These are phyloP conservation scores for Escarpia spicata DNA, from an alignment of 2,888 invertebrate genomes.

Conservation along the genomic window DNA sequence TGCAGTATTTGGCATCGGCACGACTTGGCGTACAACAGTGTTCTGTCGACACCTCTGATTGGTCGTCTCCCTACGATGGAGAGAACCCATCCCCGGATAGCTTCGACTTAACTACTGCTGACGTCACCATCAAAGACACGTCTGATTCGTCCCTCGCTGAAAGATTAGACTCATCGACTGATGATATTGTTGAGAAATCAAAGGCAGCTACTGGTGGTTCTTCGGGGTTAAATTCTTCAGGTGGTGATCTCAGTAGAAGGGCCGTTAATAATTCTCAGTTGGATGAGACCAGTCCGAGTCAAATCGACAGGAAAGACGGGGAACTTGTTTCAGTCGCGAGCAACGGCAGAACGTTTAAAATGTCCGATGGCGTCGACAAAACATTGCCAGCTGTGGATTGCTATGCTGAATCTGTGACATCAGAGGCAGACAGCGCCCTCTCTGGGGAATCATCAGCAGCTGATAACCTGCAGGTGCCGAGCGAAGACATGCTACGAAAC, in stretches of 20 bases:
- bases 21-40: conserved; percentile 80
- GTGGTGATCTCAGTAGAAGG: not conserved
- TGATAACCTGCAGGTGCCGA: not conserved
- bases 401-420: conserved; percentile 37
- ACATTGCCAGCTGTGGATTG: conserved; percentile 18
- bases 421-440: conserved; percentile 37
- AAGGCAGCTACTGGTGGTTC: not conserved
- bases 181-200: not conserved
- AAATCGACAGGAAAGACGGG: not conserved
- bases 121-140: not conserved
- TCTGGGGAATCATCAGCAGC: conserved; percentile 30
- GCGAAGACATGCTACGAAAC: conserved; percentile 21
- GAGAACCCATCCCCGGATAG: conserved; percentile 65
- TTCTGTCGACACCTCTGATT: conserved; percentile 78
- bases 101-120: not conserved
- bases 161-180: not conserved
- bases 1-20: conserved; percentile 83
- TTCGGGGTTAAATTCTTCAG: not conserved
- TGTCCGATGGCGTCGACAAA: not conserved
- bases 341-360: not conserved
- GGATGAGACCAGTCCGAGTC: not conserved
- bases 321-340: not conserved
- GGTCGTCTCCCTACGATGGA: conserved; percentile 84
- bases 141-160: conserved; percentile 6
- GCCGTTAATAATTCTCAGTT: not conserved